Conservation (phyloP, 2,113 vertebrate species). For the Pseudorasbora parva region DNA sequence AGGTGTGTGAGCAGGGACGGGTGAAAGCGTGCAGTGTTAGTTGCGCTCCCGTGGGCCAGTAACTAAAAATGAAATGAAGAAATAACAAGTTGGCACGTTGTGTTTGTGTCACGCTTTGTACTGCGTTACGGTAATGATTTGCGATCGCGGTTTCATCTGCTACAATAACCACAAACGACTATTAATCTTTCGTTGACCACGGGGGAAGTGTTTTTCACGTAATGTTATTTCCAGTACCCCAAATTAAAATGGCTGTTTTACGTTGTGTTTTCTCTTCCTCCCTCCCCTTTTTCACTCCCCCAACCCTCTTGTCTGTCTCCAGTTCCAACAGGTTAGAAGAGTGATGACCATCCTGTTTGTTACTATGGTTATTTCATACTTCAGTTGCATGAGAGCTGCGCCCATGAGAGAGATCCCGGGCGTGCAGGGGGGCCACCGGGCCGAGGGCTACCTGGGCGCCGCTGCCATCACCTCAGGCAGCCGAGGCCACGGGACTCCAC, state of each 20-base stretch:
- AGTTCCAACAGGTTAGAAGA: slow-evolving; percentile 99
- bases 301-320: slow-evolving; percentile 58
- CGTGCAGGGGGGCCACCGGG: slow-evolving; percentile 88
- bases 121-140: slow-evolving; percentile 21
- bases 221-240: neutral
- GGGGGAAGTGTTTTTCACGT: slow-evolving; percentile 1
- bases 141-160: neutral
- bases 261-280: slow-evolving; percentile 39
- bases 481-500: slow-evolving; percentile 92
- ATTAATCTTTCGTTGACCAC: neutral
- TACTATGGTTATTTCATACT: slow-evolving; percentile 99
- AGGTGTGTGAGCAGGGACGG: slow-evolving; percentile 45
- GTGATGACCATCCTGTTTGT: slow-evolving; percentile 99
- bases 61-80: slow-evolving; percentile 58
- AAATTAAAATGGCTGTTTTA: neutral
- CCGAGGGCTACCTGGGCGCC: slow-evolving; percentile 91
- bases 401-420: slow-evolving; percentile 94
- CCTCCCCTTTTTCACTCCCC: slow-evolving; percentile 29
- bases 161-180: neutral
- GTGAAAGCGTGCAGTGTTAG: slow-evolving; percentile 46
- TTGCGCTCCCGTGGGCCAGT: slow-evolving; percentile 40
- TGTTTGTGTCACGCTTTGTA: slow-evolving; percentile 38
- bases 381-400: slow-evolving; percentile 99
- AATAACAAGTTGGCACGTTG: slow-evolving; percentile 52
- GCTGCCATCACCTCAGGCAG: slow-evolving; percentile 70